These are phyloP conservation scores for Podocnemis expansa DNA, from an alignment of 2,113 vertebrate genomes.

Conservation along the genomic window DNA sequence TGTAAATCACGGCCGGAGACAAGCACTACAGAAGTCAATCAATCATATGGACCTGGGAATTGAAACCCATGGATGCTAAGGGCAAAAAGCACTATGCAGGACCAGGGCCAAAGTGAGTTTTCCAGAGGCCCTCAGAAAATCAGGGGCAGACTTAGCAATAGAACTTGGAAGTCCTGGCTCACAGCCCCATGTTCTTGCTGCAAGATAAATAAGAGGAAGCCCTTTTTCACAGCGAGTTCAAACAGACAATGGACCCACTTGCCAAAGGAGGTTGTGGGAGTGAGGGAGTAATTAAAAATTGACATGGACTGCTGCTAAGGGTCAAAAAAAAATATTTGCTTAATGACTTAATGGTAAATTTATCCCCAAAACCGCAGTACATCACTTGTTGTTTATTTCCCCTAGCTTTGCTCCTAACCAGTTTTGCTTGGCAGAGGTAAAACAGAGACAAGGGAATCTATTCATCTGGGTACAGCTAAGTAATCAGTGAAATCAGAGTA, in stretches of 20 bases:
- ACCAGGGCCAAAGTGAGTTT: not conserved
- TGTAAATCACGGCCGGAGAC: not conserved
- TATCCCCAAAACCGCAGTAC: not conserved
- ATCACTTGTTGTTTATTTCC: slow-evolving; percentile 18
- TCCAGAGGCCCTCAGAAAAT: not conserved
- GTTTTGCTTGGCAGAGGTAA: slow-evolving; percentile 6
- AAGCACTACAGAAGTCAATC: not conserved
- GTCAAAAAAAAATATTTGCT: not conserved
- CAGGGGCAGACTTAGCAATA: slow-evolving; percentile 18
- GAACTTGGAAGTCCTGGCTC: slow-evolving; percentile 51
- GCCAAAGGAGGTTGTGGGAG: not conserved
- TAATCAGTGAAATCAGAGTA: not conserved
- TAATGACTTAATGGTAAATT: slow-evolving; percentile 28
- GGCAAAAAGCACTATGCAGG: not conserved
- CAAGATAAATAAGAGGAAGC: not conserved
- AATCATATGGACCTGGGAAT: not conserved
- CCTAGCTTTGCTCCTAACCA: not conserved
- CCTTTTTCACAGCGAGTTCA: not conserved
- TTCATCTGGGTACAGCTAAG: not conserved
- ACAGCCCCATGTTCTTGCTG: not conserved
- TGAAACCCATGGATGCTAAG: not conserved
- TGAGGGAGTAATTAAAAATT: slow-evolving; percentile 42
- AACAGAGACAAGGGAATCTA: not conserved
- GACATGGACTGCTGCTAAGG: slow-evolving; percentile 13
- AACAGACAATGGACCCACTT: not conserved